Evolutionary conservation across 2,113 vertebrate genomes (phyloP).

Genomic region (Phyllostomus hastatus): DNA sequence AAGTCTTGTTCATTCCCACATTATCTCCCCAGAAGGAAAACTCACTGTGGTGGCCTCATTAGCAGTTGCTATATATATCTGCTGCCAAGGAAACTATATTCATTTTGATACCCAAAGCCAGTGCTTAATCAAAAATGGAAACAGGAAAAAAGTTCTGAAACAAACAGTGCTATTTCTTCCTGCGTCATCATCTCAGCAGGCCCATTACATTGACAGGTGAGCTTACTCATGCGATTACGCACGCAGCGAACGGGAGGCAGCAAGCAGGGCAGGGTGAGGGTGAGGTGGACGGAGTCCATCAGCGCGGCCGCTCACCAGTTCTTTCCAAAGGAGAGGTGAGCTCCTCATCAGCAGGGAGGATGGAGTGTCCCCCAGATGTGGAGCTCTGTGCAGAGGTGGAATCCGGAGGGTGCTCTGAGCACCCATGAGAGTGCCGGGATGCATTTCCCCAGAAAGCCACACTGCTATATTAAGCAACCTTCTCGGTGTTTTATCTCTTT

Average conservation of each 20-base stretch:
- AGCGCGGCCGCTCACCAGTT: neutral
- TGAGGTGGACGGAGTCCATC: neutral
- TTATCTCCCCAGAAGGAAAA: slow-evolving; percentile 41
- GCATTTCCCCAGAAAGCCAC: neutral
- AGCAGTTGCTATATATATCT: slow-evolving; percentile 25
- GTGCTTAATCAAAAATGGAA: slow-evolving; percentile 60
- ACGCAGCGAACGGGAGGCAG: neutral
- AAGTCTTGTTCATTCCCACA: slow-evolving; percentile 30
- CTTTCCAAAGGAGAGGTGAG: neutral
- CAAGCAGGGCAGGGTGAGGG: neutral
- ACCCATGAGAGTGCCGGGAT: neutral
- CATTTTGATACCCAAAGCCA: slow-evolving; percentile 42
- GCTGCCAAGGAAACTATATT: slow-evolving; percentile 54
- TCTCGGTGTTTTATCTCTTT: neutral
- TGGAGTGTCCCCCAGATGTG: neutral
- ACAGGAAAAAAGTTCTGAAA: slow-evolving; percentile 41
- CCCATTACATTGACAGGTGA: slow-evolving; percentile 19
- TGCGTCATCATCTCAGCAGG: neutral
- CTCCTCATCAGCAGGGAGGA: neutral
- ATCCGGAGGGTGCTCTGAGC: neutral
- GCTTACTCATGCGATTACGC: neutral
- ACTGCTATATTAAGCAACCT: neutral
- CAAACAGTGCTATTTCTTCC: neutral
- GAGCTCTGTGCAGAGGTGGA: neutral
- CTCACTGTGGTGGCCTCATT: slow-evolving; percentile 46